Base-by-base conservation (phyloP, 2,797 vertebrate genomes). In the Urocyon cinereoargenteus region DNA sequence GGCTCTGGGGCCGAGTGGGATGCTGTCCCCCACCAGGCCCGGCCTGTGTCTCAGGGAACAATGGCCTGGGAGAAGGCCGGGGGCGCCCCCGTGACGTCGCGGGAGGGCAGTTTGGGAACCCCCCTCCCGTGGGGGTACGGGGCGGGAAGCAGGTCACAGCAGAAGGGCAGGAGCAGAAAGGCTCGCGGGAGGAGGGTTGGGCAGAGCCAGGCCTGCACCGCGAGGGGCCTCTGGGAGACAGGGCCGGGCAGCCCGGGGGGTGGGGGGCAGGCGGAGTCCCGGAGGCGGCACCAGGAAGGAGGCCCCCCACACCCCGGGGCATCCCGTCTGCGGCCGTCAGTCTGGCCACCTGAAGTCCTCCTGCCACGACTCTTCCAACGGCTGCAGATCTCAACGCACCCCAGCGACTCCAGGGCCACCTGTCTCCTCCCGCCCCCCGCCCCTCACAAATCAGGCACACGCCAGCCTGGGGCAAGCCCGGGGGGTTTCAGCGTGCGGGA, bases 51-150 rank as follows among this genome's bases (percentile, higher is more conserved):
- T 31, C 36, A 19, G 6, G 53, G 36, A n/a, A 59, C 49, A 10
- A 6, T 8, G 49, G 75, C 55, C 73, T 11, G 4, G 19, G 72
- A 34, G 85, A 77, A 89, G n/a, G 45, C 78, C 55, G 8, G n/a
- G 73, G 21, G 51, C 0, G 0, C 24, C 24, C n/a, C 40, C 7
- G 40, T 45, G 40, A 45, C 1, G 40, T 15, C 7, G 5, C 14
- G 2, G 9, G 16, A 57, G 72, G 15, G 78, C 49, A 2, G 55
- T 83, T 31, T 61, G 0, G 0, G 75, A 34, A 5, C 3, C 26
- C 21, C 3, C 15, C 18, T 22, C 21, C 14, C 24, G 0, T 0
- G 13, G 2, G 15, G 57, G 62, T 16, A 2, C 0, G 2, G 22
- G 64, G 49, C 2, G 1, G 40, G 57, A 26, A 64, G 49, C 15